phyloP scores from a whole-genome alignment of 1,140 invertebrate genomes.

The Drosophila mayri region DNA sequence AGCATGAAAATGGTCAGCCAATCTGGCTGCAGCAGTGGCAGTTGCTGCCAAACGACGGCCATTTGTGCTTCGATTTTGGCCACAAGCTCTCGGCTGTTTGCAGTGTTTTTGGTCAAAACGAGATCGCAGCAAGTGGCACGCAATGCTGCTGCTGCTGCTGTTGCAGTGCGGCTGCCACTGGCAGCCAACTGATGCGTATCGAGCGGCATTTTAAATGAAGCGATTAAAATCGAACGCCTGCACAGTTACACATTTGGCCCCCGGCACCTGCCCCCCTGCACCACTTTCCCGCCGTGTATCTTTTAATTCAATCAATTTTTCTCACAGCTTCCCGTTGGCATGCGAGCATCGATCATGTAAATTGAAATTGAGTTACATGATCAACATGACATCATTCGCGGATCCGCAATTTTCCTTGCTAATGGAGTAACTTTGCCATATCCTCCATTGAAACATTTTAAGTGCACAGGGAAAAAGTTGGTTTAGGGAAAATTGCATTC shows the following conservation, averaged over 20 bases:
- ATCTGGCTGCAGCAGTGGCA: conserved; percentile 49
- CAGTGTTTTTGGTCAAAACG: conserved; percentile 68
- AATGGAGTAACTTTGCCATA: conserved; percentile 20
- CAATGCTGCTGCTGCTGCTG: conserved; percentile 42
- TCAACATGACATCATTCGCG: conserved; percentile 74
- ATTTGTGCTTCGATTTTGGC: conserved; percentile 67
- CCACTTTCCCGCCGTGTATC: conserved; percentile 45
- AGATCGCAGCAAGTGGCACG: conserved; percentile 81
- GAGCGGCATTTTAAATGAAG: conserved; percentile 81
- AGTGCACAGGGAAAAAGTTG: conserved; percentile 15
- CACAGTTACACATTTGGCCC: conserved; percentile 72
- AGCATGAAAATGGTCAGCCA: conserved; percentile 66
- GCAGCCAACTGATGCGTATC: conserved; percentile 77
- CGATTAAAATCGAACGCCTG: conserved; percentile 80
- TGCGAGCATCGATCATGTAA: conserved; percentile 67
- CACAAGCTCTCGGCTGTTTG: conserved; percentile 48
- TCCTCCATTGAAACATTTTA: neutral
- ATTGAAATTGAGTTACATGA: conserved; percentile 66
- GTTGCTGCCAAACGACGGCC: conserved; percentile 47
- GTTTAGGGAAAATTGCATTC: no score
- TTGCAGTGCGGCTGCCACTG: conserved; percentile 16
- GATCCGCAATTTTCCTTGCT: conserved; percentile 52
- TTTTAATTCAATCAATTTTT: conserved; percentile 80
- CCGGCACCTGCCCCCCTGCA: conserved; percentile 28
- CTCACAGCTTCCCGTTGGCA: conserved; percentile 68